Percentiles rank a stretch among this genome's conserved stretches.
phyloP scores from a whole-genome alignment of 2,113 vertebrate genomes.

The Leptobrachium ailaonicum region DNA sequence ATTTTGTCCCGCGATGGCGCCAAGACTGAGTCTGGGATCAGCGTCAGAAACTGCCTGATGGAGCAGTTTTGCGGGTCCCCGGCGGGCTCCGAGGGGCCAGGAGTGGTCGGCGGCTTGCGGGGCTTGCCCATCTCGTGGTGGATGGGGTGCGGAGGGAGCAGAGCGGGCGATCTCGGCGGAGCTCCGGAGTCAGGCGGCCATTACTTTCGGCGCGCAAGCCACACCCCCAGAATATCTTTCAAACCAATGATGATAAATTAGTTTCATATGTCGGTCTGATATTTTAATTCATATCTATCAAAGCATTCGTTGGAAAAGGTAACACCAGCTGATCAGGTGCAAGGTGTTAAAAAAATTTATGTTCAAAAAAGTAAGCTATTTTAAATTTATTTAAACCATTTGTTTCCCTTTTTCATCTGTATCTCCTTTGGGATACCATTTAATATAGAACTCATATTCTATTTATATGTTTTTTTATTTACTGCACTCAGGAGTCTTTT shows the following conservation, averaged over 20 bases:
- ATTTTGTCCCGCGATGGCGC: too few species aligned
- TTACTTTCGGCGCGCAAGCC: too few species aligned
- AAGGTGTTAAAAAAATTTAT: constrained; percentile 6
- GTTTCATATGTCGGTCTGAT: constrained; percentile 30
- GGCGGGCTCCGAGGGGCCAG: too few species aligned
- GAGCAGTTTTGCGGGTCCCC: too few species aligned
- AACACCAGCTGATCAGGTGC: constrained; percentile 31
- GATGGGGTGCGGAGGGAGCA: too few species aligned
- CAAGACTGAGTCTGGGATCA: too few species aligned
- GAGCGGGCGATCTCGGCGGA: too few species aligned
- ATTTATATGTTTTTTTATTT: constrained; percentile 20
- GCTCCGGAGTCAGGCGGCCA: too few species aligned
- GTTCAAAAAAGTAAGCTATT: too few species aligned
- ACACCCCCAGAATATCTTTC: constrained; percentile 14
- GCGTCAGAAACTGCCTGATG: too few species aligned
- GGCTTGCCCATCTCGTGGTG: too few species aligned
- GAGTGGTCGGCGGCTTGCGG: too few species aligned
- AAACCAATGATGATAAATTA: constrained; percentile 25
- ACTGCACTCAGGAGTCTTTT: neutral
- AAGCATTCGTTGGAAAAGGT: constrained; percentile 20
- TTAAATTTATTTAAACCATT: neutral
- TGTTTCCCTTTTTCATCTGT: neutral
- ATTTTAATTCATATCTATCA: constrained; percentile 24
- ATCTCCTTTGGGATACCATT: neutral
- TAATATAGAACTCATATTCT: constrained; percentile 27